Conservation (phyloP, 2,888 invertebrate genomes). For the Meiosimyza decipiens region DNA sequence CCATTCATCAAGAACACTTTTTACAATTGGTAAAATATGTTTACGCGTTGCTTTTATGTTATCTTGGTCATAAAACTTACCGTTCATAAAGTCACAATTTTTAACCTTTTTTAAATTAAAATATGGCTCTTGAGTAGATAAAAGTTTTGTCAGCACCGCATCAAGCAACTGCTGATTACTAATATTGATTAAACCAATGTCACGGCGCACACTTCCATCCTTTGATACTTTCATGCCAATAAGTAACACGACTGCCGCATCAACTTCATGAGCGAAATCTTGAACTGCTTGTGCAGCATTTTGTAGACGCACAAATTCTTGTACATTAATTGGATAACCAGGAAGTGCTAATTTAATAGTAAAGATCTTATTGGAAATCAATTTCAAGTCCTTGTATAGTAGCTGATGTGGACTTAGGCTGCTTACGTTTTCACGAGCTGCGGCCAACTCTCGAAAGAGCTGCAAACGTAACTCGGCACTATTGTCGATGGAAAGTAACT, state of each 20-base stretch:
- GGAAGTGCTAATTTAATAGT: slow-evolving; percentile 70
- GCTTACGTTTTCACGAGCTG: slow-evolving; percentile 76
- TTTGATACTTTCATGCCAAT: slow-evolving; percentile 72
- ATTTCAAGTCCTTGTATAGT: slow-evolving; percentile 81
- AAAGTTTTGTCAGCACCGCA: slow-evolving; percentile 51
- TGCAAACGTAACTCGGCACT: slow-evolving; percentile 61
- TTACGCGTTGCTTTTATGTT: slow-evolving; percentile 76
- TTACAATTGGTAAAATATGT: slow-evolving; percentile 75
- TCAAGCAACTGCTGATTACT: slow-evolving; percentile 51
- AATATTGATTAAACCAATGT: slow-evolving; percentile 70
- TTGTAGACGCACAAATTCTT: slow-evolving; percentile 53
- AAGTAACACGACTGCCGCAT: slow-evolving; percentile 69
- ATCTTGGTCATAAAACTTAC: slow-evolving; percentile 70
- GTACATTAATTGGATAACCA: slow-evolving; percentile 64
- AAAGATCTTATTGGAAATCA: slow-evolving; percentile 69
- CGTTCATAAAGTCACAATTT: slow-evolving; percentile 63
- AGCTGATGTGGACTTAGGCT: slow-evolving; percentile 75
- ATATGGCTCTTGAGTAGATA: slow-evolving; percentile 44
- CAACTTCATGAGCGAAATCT: slow-evolving; percentile 67
- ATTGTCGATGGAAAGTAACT: slow-evolving; percentile 66
- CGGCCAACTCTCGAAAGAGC: slow-evolving; percentile 70
- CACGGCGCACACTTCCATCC: slow-evolving; percentile 69
- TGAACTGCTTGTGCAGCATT: slow-evolving; percentile 68
- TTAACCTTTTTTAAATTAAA: slow-evolving; percentile 64
- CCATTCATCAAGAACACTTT: slow-evolving; percentile 62